Base-by-base conservation (phyloP, 2,113 vertebrate species). In the Lagopus muta region DNA sequence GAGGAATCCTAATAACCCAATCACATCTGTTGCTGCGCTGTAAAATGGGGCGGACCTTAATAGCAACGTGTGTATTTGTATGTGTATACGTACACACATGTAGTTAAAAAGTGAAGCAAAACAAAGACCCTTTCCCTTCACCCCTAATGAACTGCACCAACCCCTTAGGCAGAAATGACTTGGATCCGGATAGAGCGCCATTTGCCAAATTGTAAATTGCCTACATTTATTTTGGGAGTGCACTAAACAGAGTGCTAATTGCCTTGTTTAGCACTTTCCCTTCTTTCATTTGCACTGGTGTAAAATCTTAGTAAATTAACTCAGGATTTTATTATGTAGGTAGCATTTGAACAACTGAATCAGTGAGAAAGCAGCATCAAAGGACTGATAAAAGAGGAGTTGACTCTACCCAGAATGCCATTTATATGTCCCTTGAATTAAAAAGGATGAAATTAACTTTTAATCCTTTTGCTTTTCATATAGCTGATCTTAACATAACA, bases 171-270 rank as follows among this genome's bases (percentile, higher is more conserved):
- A 97, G 96, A 96, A 98, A 97, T 96, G 97, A 97, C 96, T 96
- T 98, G 97, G 97, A 98, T 97, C 95, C 14, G 89, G 97, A 95
- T 94, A 75, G 95, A 95, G 92, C 91, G 91, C 97, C 96, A 97
- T 98, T 98, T 98, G 97, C 97, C 98, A 98, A 98, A 98, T 98
- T 98, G 98, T 97, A 98, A 98, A 98, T 98, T 98, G 97, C 97
- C 97, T 97, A 97, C 97, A 97, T 98, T 98, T 98, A 98, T 98
- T 98, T 98, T 97, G 98, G 98, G 97, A 98, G 97, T 97, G 97
- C 97, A 97, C 98, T 98, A 98, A 98, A 97, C 97, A 98, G 98
- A 98, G 98, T 98, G 98, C 98, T 98, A 98, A 98, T 98, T 98
- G 98, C 97, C 98, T 98, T 98, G 97, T 97, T 98, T 98, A 98